Evolutionary conservation across 2,113 vertebrate genomes (phyloP), one percentile per base, ranked within the genome.

Genomic region (Haplochromis vanheusdeni): DNA sequence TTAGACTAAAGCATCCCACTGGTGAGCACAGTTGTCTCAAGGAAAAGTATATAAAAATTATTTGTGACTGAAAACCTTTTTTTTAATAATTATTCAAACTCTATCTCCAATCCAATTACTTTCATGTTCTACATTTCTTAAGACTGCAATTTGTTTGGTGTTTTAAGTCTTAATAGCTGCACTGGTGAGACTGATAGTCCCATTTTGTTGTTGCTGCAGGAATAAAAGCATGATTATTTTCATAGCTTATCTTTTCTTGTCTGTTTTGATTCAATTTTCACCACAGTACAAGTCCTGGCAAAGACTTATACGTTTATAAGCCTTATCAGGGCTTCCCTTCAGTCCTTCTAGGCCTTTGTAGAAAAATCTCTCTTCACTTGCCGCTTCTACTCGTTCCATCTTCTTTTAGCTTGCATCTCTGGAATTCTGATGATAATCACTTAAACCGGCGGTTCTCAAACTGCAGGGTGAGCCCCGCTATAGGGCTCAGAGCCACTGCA

Each of bases 311-410:
- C 26, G 70, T 93, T 93, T 62, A 62, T 56, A 91, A 81, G 88
- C 82, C 94, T 95, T 95, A 95, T 96, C 94, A 87, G 91, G 82
- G 87, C 84, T 80, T 90, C 83, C 95, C 91, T 89, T 94, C 88
- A 90, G 86, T 87, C 87, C 40, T 62, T 49, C 86, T 11, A 82
- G 62, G 86, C 54, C 89, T 94, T 94, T 92, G 91, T 92, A 86
- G 92, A 92, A 52, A 85, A 86, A 91, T 89, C 89, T 92, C 85
- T 85, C 31, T 80, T 54, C 75, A 83, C 83, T 87, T 79, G 83
- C 83, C 47, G 83, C 87, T 40, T 87, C 84, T 88, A 37, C 91
- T 55, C 70, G 28, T 89, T 87, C 87, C 82, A 55, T 87, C 93
- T 92, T 95, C 80, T 81, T 91, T 92, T 80, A 85, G 85, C 80